Conservation (phyloP, 2,888 invertebrate species). For the Meteorus cinctellus region DNA sequence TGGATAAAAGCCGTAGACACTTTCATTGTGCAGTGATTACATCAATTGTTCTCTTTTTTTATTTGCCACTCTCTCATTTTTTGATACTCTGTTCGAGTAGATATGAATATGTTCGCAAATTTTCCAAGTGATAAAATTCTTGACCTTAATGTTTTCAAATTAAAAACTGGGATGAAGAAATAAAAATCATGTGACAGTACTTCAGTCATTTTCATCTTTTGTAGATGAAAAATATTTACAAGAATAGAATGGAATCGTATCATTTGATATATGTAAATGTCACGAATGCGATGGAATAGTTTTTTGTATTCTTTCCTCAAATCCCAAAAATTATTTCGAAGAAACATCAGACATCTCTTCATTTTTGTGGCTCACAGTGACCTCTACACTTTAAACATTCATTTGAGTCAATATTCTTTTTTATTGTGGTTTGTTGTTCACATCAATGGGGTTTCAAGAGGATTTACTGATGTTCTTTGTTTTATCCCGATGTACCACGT, state of each 20-base stretch:
- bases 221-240: neutral
- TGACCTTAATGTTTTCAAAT: neutral
- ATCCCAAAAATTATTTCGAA: too few relatives aligned
- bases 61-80: neutral
- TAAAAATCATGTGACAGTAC: neutral
- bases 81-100: neutral
- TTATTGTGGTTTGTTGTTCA: neutral
- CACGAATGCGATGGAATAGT: neutral
- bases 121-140: slow-evolving; percentile 6
- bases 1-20: slow-evolving; percentile 1
- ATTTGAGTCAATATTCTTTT: neutral
- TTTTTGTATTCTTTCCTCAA: neutral
- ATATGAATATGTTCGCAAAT: neutral
- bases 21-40: slow-evolving; percentile 26
- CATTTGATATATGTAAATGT: too few relatives aligned
- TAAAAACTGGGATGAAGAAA: neutral
- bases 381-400: neutral
- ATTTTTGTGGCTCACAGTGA: too few relatives aligned
- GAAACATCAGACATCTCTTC: too few relatives aligned
- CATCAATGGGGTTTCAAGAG: neutral
- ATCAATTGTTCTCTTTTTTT: slow-evolving; percentile 10
- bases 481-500: slow-evolving; percentile 1
- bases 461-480: neutral
- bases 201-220: neutral
- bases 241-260: too few relatives aligned